phyloP scores from a whole-genome alignment of 2,888 invertebrate genomes.

The Clepsis dumicolana region DNA sequence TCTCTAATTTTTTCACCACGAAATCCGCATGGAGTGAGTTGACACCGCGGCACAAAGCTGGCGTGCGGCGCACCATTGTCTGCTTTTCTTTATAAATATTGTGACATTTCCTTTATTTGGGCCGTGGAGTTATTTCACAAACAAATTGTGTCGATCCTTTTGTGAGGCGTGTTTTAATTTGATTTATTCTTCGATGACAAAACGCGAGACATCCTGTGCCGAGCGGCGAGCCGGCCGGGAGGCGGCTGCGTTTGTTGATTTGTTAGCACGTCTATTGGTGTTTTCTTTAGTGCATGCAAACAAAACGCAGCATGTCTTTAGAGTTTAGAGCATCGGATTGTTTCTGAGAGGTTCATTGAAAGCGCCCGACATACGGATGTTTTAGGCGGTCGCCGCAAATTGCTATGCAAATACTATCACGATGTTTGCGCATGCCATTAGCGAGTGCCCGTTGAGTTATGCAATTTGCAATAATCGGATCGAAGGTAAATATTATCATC shows the following conservation, averaged over 20 bases:
- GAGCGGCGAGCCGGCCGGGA: slow-evolving; percentile 50
- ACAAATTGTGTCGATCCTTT: slow-evolving; percentile 80
- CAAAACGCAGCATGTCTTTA: slow-evolving; percentile 70
- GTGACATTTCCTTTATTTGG: slow-evolving; percentile 83
- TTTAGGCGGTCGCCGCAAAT: slow-evolving; percentile 56
- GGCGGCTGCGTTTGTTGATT: slow-evolving; percentile 78
- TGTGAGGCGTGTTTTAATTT: slow-evolving; percentile 81
- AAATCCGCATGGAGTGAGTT: slow-evolving; percentile 84
- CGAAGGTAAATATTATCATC: slow-evolving; percentile 24
- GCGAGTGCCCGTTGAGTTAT: slow-evolving; percentile 50
- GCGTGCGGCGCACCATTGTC: slow-evolving; percentile 77
- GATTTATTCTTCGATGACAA: slow-evolving; percentile 82
- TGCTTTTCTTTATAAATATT: slow-evolving; percentile 85
- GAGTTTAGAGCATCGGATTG: slow-evolving; percentile 56
- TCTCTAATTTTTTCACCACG: slow-evolving; percentile 75
- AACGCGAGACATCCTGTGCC: slow-evolving; percentile 77
- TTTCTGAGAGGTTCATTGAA: slow-evolving; percentile 56
- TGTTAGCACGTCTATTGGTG: slow-evolving; percentile 79
- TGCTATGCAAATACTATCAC: slow-evolving; percentile 61
- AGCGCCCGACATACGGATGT: slow-evolving; percentile 54
- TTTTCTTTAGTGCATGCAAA: slow-evolving; percentile 74
- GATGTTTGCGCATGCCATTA: slow-evolving; percentile 46
- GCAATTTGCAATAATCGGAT: slow-evolving; percentile 45
- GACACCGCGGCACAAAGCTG: slow-evolving; percentile 78
- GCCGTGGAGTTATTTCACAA: slow-evolving; percentile 77